These are phyloP conservation scores for Acrossocheilus fasciatus DNA, from an alignment of 2,797 vertebrate species.

Conservation along the genomic window DNA sequence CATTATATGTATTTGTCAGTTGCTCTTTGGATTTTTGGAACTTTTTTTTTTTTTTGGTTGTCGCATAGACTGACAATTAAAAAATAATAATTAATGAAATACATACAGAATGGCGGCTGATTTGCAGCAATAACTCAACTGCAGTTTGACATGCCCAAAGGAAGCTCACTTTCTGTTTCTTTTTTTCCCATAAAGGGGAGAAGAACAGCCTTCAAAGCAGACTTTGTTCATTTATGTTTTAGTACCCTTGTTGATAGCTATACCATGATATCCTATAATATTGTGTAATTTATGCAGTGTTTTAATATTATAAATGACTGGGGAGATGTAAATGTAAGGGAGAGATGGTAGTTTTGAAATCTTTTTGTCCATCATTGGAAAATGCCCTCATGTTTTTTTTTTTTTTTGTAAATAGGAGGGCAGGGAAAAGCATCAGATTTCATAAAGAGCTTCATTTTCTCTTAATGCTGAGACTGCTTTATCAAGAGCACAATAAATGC, in stretches of 20 bases:
- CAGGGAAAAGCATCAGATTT: slow-evolving; percentile 21
- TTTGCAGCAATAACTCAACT: slow-evolving; percentile 67
- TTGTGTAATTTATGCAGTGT: neutral
- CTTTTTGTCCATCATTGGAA: neutral
- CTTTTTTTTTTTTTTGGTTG: neutral
- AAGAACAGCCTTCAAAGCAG: neutral
- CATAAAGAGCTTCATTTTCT: slow-evolving; percentile 41
- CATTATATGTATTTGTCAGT: neutral
- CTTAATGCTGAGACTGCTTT: slow-evolving; percentile 21
- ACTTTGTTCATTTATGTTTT: neutral
- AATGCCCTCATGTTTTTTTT: slow-evolving; percentile 36
- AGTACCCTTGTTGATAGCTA: neutral
- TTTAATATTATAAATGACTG: neutral
- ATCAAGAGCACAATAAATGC: slow-evolving; percentile 48
- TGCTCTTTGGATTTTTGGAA: slow-evolving; percentile 24
- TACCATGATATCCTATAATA: neutral
- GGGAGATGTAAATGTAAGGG: neutral
- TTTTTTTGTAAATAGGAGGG: neutral
- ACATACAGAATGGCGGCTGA: slow-evolving; percentile 45
- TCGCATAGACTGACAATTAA: neutral
- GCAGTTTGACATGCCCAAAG: slow-evolving; percentile 60
- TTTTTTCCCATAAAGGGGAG: neutral
- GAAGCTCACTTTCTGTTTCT: slow-evolving; percentile 62
- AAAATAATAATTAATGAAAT: neutral
- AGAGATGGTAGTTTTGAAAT: neutral